These are phyloP conservation scores for Podotricha telesiphe DNA, from an alignment of 2,888 invertebrate genomes.

Conservation along the genomic window DNA sequence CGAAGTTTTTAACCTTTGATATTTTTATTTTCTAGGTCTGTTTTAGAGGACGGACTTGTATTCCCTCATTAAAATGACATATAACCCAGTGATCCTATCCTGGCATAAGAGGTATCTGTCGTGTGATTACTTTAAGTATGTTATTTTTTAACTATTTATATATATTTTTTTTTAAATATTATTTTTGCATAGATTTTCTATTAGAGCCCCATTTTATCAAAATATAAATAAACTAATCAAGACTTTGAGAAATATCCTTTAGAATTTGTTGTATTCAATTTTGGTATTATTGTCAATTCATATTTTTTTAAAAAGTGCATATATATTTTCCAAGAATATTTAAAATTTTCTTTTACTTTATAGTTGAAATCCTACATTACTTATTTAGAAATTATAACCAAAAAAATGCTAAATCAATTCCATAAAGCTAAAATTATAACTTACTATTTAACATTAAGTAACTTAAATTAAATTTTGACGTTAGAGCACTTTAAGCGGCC, in stretches of 20 bases:
- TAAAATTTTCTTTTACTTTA: neutral
- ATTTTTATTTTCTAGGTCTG: conserved; percentile 31
- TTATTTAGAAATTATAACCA: neutral
- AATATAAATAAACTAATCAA: no score
- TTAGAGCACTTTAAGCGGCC: conserved; percentile 7
- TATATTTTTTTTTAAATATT: no score
- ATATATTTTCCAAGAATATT: neutral
- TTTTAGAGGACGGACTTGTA: neutral
- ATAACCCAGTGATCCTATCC: neutral
- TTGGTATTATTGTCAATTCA: no score
- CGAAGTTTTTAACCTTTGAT: conserved; percentile 17
- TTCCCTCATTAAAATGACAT: neutral
- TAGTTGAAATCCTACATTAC: neutral
- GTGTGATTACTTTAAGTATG: no score
- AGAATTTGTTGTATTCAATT: no score
- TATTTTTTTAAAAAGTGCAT: no score
- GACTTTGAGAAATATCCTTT: no score
- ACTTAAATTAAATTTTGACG: conserved; percentile 1
- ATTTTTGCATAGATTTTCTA: no score
- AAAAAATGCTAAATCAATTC: neutral
- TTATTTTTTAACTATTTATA: no score
- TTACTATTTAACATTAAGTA: neutral
- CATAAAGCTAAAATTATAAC: neutral
- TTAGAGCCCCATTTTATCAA: no score
- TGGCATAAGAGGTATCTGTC: neutral